phyloP scores from a whole-genome alignment of 2,888 invertebrate species.

The Nemotelus nigrinus region DNA sequence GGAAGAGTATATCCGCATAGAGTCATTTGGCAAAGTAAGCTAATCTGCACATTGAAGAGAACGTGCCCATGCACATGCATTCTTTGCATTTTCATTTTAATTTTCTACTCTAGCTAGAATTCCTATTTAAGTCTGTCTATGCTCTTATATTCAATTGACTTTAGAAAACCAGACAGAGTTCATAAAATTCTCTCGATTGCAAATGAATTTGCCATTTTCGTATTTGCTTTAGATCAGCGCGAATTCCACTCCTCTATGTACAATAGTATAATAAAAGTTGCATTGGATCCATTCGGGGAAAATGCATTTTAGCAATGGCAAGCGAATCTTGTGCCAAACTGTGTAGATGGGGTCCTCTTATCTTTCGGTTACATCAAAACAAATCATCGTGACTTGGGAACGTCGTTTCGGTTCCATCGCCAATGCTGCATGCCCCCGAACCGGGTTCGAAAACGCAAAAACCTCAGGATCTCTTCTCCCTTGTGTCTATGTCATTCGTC shows the following conservation, averaged over 20 bases:
- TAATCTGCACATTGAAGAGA: too few relatives aligned
- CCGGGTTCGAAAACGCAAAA: neutral
- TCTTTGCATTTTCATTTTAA: too few relatives aligned
- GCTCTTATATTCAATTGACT: neutral
- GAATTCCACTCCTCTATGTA: neutral
- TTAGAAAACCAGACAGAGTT: slow-evolving; percentile 2
- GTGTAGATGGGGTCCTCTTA: slow-evolving; percentile 39
- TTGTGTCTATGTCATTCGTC: neutral
- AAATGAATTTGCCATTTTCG: slow-evolving; percentile 39
- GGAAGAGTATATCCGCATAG: too few relatives aligned
- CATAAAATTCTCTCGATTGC: slow-evolving; percentile 45
- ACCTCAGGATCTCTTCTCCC: neutral
- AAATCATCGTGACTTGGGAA: slow-evolving; percentile 49
- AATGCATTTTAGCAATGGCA: slow-evolving; percentile 46
- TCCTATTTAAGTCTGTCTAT: too few relatives aligned
- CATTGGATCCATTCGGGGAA: slow-evolving; percentile 4
- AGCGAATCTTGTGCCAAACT: slow-evolving; percentile 49
- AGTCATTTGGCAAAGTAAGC: too few relatives aligned
- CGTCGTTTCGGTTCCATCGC: neutral
- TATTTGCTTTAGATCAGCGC: slow-evolving; percentile 13
- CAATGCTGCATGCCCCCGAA: neutral
- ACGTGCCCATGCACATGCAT: too few relatives aligned
- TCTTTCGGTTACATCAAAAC: slow-evolving; percentile 50
- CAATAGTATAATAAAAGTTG: slow-evolving; percentile 7
- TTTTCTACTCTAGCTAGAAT: too few relatives aligned